Conservation (phyloP, 2,113 vertebrate species). For the Sapajus apella region DNA sequence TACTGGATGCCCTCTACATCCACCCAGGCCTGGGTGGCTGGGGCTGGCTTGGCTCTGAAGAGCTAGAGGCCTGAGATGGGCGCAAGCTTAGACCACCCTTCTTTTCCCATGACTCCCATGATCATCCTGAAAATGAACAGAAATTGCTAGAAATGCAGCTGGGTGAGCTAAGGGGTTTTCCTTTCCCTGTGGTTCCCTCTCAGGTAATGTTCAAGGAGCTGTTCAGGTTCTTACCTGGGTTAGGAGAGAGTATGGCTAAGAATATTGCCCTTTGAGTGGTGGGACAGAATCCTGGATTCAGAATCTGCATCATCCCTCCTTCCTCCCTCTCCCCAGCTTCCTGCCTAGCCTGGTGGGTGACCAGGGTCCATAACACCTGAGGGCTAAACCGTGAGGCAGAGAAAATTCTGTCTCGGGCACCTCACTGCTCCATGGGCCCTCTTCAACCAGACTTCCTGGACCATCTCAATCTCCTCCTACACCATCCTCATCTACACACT, state of each 20-base stretch:
- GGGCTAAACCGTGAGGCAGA: neutral
- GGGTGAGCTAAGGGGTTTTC: neutral
- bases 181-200: slow-evolving; percentile 18
- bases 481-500: neutral
- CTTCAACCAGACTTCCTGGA: neutral
- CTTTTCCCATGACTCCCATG: neutral
- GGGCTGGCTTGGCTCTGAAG: neutral
- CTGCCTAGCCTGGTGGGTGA: neutral
- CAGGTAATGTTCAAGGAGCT: neutral
- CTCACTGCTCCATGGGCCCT: neutral
- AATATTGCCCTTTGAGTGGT: neutral
- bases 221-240: neutral
- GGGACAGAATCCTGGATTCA: neutral
- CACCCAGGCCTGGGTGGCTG: accelerated
- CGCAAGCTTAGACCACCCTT: neutral
- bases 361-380: neutral
- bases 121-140: neutral
- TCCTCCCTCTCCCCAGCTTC: neutral
- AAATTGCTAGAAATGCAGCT: neutral
- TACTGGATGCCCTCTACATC: neutral
- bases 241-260: neutral
- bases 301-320: neutral
- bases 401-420: neutral
- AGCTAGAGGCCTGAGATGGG: neutral
- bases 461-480: neutral